These are phyloP conservation scores for Neolamprologus sp. DNA, from an alignment of 2,113 vertebrate genomes.

Conservation along the genomic window DNA sequence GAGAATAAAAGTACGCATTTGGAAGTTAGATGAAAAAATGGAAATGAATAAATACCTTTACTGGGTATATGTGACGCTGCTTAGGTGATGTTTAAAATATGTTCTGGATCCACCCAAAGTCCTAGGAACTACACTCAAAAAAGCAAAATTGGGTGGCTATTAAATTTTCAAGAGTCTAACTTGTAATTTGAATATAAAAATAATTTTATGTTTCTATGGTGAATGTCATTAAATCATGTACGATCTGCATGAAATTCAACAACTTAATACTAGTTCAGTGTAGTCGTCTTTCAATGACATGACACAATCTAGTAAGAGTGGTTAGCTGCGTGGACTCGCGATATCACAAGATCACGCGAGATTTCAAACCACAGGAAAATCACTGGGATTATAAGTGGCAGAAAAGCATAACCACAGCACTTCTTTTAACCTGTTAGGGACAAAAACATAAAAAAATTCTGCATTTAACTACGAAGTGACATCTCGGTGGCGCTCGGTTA, in stretches of 20 bases:
- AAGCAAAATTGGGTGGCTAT: rapidly evolving
- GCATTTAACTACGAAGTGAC: neutral
- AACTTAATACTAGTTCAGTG: neutral
- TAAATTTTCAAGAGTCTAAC: neutral
- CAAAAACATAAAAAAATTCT: neutral
- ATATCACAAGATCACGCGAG: rapidly evolving
- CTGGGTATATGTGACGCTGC: neutral
- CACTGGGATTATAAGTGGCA: neutral
- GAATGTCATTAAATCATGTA: neutral
- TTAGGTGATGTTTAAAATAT: neutral
- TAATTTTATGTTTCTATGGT: neutral
- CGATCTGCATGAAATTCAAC: neutral
- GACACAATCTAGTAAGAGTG: rapidly evolving
- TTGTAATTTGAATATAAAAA: neutral
- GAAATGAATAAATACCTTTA: neutral
- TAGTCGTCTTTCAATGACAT: neutral
- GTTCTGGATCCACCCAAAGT: neutral
- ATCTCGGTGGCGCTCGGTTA: rapidly evolving
- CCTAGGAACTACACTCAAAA: neutral
- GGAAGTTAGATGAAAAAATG: neutral
- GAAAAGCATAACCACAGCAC: neutral
- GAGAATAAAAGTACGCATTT: neutral
- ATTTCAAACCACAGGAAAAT: neutral
- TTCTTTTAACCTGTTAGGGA: neutral
- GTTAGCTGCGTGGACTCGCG: neutral